A percentile compares a stretch with the other conserved stretches of the same genome.
These are phyloP conservation scores for Charadrius vociferus DNA, from an alignment of 2,113 vertebrate genomes.

Conservation along the genomic window DNA sequence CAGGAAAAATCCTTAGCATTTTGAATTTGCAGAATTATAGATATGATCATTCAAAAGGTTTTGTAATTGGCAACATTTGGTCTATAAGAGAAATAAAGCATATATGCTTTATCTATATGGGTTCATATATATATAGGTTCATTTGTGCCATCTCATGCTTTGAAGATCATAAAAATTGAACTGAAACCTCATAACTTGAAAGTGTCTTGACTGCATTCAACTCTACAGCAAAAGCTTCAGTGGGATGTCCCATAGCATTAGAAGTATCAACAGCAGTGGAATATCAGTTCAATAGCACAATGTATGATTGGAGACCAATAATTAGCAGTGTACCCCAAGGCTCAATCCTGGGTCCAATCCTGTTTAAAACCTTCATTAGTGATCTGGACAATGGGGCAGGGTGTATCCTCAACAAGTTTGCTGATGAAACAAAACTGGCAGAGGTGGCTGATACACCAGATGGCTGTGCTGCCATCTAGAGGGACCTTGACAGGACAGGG, in stretches of 20 bases:
- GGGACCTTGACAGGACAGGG: background rate
- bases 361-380: background rate
- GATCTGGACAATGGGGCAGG: background rate
- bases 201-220: background rate
- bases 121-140: too few species aligned
- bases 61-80: background rate
- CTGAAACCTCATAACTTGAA: background rate
- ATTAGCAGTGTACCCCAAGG: background rate
- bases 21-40: background rate
- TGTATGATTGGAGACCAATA: background rate
- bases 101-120: too few species aligned
- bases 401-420: background rate
- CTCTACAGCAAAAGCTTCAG: background rate
- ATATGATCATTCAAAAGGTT: background rate
- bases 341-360: background rate
- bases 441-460: background rate
- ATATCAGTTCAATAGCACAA: background rate
- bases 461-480: background rate
- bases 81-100: background rate
- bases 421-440: background rate
- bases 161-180: background rate
- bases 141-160: background rate
- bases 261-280: background rate
- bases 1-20: background rate
- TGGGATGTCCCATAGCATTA: background rate